These are phyloP conservation scores for Craterocephalus amniculus DNA, from an alignment of 2,797 vertebrate genomes.

Conservation along the genomic window DNA sequence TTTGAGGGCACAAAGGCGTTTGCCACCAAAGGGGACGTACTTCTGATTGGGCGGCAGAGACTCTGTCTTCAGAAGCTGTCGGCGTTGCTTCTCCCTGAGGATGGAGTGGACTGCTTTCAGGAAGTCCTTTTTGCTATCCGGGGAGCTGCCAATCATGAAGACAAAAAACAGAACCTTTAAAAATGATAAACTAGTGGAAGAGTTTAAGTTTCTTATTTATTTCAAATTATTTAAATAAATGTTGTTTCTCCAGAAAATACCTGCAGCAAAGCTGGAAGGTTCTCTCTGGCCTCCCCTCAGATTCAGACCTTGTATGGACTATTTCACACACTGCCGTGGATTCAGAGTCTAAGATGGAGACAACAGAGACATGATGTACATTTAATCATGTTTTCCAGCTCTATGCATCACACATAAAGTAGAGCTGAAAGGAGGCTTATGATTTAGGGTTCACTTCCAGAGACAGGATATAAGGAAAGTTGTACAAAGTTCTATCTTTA, in stretches of 20 bases:
- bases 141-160: constrained; percentile 81
- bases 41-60: constrained; percentile 92
- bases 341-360: constrained; percentile 86
- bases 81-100: constrained; percentile 93
- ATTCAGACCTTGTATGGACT: constrained; percentile 93
- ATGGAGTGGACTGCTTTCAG: constrained; percentile 93
- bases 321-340: constrained; percentile 91
- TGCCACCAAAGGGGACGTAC: constrained; percentile 97
- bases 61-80: constrained; percentile 94
- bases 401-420: constrained; percentile 46
- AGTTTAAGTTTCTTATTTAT: not conserved
- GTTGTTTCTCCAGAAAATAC: constrained; percentile 65
- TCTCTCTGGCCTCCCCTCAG: constrained; percentile 95
- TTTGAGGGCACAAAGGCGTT: constrained; percentile 94
- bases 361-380: constrained; percentile 25
- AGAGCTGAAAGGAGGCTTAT: constrained; percentile 10
- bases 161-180: constrained; percentile 2
- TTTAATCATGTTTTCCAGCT: constrained; percentile 35
- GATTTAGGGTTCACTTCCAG: constrained; percentile 41
- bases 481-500: constrained; percentile 11
- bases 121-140: constrained; percentile 94
- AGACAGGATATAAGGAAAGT: not conserved
- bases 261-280: constrained; percentile 96
- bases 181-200: not conserved
- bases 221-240: not conserved